Evolutionary conservation across 2,797 vertebrate species (phyloP).

Genomic region (Sebastiscus albofasciatus): DNA sequence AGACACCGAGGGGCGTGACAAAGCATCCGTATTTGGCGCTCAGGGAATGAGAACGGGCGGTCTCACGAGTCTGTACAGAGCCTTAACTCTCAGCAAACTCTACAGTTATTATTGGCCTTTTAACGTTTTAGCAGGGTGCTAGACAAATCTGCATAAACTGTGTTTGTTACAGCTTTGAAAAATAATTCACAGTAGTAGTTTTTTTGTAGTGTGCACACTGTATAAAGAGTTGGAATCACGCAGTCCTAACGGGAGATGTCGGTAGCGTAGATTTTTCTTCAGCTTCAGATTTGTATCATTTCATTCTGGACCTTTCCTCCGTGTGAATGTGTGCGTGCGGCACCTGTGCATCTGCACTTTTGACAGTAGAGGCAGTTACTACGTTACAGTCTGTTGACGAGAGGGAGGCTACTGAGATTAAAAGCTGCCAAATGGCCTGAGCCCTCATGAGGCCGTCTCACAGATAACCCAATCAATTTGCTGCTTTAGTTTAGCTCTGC

Average conservation of each 20-base stretch:
- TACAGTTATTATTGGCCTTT: constrained; percentile 10
- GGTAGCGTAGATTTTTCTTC: not conserved
- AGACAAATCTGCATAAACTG: constrained; percentile 22
- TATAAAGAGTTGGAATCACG: constrained; percentile 12
- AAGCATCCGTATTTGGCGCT: not conserved
- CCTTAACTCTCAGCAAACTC: constrained; percentile 26
- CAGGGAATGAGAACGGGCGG: not conserved
- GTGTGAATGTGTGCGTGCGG: not conserved
- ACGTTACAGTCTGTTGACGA: constrained; percentile 25
- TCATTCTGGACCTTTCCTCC: not conserved
- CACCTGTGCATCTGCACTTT: constrained; percentile 2
- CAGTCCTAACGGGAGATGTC: not conserved
- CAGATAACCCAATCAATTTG: constrained; percentile 32
- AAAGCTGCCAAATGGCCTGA: constrained; percentile 35
- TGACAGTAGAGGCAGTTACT: constrained; percentile 8
- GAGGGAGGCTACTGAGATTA: constrained; percentile 25
- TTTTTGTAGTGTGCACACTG: constrained; percentile 38
- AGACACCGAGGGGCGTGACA: not conserved
- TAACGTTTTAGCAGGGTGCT: constrained; percentile 30
- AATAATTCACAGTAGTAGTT: constrained; percentile 5
- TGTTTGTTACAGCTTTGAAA: constrained; percentile 25
- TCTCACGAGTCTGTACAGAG: constrained; percentile 19
- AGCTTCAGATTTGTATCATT: not conserved
- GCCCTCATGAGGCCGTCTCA: constrained; percentile 9
- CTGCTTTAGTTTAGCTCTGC: constrained; percentile 47